phyloP scores from a whole-genome alignment of 2,888 invertebrate species.

The Spilarctia lutea region DNA sequence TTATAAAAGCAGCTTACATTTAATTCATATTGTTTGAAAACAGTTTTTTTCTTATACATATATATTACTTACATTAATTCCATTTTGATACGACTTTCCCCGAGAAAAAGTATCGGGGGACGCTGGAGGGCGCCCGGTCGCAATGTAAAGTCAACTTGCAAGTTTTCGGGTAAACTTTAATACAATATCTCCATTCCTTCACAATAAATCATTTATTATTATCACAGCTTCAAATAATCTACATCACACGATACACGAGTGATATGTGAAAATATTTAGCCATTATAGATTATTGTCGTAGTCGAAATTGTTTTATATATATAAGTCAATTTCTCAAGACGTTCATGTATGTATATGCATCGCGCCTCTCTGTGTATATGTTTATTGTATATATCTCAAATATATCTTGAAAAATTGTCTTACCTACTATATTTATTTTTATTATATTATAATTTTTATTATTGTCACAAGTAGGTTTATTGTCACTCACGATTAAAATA shows the following conservation, averaged over 20 bases:
- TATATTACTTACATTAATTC: constrained; percentile 37
- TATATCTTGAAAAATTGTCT: constrained; percentile 49
- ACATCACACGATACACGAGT: constrained; percentile 71
- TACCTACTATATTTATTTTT: constrained; percentile 43
- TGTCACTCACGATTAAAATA: constrained; percentile 32
- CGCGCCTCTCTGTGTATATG: constrained; percentile 35
- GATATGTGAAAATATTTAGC: constrained; percentile 75
- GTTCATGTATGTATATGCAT: constrained; percentile 22
- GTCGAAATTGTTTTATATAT: constrained; percentile 30
- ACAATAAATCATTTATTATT: constrained; percentile 64
- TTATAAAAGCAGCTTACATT: constrained; percentile 65
- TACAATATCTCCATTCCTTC: constrained; percentile 63
- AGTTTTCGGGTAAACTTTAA: constrained; percentile 59
- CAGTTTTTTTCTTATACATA: constrained; percentile 6
- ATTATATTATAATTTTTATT: constrained; percentile 44
- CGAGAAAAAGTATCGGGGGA: constrained; percentile 75
- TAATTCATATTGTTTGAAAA: constrained; percentile 22
- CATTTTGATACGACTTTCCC: constrained; percentile 48
- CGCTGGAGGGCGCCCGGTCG: constrained; percentile 41
- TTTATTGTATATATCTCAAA: constrained; percentile 34
- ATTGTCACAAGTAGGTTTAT: constrained; percentile 45
- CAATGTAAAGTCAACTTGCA: constrained; percentile 54
- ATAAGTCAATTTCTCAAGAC: constrained; percentile 49
- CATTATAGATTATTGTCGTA: constrained; percentile 52
- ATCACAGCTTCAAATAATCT: constrained; percentile 77